Conservation (phyloP, 1,140 invertebrate species). For the Heliconius melpomene region DNA sequence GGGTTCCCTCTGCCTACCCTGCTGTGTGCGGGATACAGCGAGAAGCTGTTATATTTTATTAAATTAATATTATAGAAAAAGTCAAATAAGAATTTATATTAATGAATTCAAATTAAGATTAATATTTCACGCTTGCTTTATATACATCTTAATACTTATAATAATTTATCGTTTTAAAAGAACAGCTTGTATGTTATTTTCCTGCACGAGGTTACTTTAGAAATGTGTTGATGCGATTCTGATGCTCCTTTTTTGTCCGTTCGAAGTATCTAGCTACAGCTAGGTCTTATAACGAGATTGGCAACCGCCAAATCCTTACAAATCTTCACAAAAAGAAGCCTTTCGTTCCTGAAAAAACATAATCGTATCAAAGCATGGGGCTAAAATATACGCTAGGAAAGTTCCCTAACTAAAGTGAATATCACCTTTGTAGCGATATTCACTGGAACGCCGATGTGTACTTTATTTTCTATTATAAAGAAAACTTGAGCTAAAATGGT, state of each 20-base stretch:
- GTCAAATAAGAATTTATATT: too few species aligned
- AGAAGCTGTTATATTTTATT: too few species aligned
- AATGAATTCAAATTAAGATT: too few species aligned
- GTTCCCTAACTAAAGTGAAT: constrained; percentile 2
- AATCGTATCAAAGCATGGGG: constrained; percentile 62
- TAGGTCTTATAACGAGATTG: constrained; percentile 64
- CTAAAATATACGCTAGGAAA: constrained; percentile 29
- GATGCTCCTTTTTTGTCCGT: constrained; percentile 54
- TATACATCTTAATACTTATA: too few species aligned
- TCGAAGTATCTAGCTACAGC: constrained; percentile 62
- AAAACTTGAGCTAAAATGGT: neutral
- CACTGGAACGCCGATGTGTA: neutral
- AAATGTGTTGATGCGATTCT: constrained; percentile 41
- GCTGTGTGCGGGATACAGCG: too few species aligned
- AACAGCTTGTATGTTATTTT: constrained; percentile 30
- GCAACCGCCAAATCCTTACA: constrained; percentile 67
- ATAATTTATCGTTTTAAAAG: neutral
- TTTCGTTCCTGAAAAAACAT: constrained; percentile 59
- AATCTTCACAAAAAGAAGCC: constrained; percentile 59
- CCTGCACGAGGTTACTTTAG: constrained; percentile 49
- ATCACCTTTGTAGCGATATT: constrained; percentile 18
- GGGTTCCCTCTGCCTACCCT: too few species aligned
- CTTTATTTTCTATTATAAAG: constrained; percentile 14
- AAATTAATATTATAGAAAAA: too few species aligned
- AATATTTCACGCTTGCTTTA: too few species aligned